Conservation (phyloP, 2,888 invertebrate species). For the Idaea dimidiata region DNA sequence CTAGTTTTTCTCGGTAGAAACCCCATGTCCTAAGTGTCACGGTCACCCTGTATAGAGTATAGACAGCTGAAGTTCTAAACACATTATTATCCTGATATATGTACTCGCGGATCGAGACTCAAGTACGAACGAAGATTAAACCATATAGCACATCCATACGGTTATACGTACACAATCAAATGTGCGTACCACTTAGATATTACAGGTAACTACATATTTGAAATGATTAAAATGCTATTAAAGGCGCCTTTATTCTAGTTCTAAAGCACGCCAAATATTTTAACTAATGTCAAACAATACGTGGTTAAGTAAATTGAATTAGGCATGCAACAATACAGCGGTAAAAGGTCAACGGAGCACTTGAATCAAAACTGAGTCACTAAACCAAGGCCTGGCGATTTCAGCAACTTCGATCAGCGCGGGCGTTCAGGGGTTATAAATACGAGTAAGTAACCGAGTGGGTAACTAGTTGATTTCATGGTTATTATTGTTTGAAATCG, state of each 20-base stretch:
- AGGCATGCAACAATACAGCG: conserved; percentile 54
- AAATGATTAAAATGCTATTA: background rate
- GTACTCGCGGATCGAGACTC: too few species aligned
- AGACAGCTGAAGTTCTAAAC: too few species aligned
- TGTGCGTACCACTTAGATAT: too few species aligned
- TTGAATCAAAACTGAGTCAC: conserved; percentile 76
- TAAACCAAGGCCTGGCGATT: conserved; percentile 71
- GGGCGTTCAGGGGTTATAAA: background rate
- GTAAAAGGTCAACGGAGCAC: conserved; percentile 75
- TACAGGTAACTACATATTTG: background rate
- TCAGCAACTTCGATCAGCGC: conserved; percentile 38
- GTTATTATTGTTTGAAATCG: conserved; percentile 19
- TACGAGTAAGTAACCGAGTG: background rate
- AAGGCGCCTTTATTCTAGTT: background rate
- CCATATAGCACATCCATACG: too few species aligned
- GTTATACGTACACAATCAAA: too few species aligned
- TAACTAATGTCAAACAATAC: conserved; percentile 30
- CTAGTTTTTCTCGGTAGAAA: too few species aligned
- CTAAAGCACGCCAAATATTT: background rate
- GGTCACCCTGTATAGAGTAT: too few species aligned
- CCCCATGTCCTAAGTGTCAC: too few species aligned
- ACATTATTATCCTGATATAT: too few species aligned
- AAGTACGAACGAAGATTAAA: too few species aligned
- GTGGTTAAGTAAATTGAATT: conserved; percentile 40
- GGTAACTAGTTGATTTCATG: conserved; percentile 48